phyloP scores from a whole-genome alignment of 2,113 vertebrate species.

The Gallinago paraguaiae region DNA sequence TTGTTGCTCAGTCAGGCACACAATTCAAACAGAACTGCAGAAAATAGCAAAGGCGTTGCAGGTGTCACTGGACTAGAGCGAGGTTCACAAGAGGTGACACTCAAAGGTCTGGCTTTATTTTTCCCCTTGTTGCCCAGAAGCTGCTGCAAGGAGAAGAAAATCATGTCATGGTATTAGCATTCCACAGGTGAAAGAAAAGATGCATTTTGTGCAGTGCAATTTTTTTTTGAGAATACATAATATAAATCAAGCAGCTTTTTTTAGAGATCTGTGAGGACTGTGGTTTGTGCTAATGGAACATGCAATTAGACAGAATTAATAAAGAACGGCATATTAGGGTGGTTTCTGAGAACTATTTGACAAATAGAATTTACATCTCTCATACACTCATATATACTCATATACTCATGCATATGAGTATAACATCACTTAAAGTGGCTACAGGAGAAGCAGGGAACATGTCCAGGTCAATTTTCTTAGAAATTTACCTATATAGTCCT shows the following conservation, averaged over 20 bases:
- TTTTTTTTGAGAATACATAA: neutral
- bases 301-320: neutral
- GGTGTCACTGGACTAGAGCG: neutral
- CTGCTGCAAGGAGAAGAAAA: neutral
- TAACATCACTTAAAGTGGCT: neutral
- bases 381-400: too few species aligned
- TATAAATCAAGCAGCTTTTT: neutral
- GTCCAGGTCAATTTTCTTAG: neutral
- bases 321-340: neutral
- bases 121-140: neutral
- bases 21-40: neutral
- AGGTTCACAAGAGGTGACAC: neutral
- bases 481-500: neutral
- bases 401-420: neutral
- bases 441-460: neutral
- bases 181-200: neutral
- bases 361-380: neutral
- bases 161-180: neutral
- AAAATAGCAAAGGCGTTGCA: neutral
- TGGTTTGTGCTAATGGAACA: neutral
- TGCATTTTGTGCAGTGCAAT: neutral
- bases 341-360: neutral
- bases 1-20: neutral
- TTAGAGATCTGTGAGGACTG: neutral
- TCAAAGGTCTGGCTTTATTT: neutral